A percentile compares a stretch with the other conserved stretches of the same genome.
Evolutionary conservation across 2,113 vertebrate genomes (phyloP).

Genomic region (Rutilus rutilus): DNA sequence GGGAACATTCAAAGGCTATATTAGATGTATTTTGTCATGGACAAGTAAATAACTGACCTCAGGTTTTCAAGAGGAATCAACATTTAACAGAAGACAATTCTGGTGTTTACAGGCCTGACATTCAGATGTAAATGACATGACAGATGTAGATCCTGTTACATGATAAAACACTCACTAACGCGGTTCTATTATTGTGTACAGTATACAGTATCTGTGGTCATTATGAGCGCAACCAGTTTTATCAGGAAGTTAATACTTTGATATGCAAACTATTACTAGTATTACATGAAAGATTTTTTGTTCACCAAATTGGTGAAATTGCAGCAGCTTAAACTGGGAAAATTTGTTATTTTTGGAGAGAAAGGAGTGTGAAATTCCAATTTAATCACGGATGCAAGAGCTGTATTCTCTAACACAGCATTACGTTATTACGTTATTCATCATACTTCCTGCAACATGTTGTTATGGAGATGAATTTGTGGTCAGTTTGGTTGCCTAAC

Average conservation of each 20-base stretch:
- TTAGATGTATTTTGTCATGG: not conserved
- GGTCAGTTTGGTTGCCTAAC: constrained; percentile 61
- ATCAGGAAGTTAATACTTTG: not conserved
- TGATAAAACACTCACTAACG: not conserved
- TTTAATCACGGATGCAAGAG: constrained; percentile 7
- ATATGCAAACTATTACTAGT: constrained; percentile 16
- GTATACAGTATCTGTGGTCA: not conserved
- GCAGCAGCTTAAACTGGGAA: constrained; percentile 1
- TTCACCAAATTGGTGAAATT: not conserved
- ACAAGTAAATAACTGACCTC: not conserved
- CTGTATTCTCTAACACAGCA: constrained; percentile 19
- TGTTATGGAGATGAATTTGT: constrained; percentile 57
- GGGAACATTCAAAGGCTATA: not conserved
- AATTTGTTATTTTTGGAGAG: not conserved
- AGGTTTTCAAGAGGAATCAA: not conserved
- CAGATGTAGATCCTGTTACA: constrained; percentile 28
- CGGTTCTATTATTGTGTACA: not conserved
- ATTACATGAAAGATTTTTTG: not conserved
- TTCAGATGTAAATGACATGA: constrained; percentile 37
- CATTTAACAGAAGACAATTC: constrained; percentile 21
- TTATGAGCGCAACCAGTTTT: not conserved
- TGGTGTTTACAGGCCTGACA: constrained; percentile 21
- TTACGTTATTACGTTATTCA: constrained; percentile 20
- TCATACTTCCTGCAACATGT: constrained; percentile 36
- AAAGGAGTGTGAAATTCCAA: constrained; percentile 43